Evolutionary conservation across 2,888 invertebrate species (phyloP).

Genomic region (Patella caerulea): DNA sequence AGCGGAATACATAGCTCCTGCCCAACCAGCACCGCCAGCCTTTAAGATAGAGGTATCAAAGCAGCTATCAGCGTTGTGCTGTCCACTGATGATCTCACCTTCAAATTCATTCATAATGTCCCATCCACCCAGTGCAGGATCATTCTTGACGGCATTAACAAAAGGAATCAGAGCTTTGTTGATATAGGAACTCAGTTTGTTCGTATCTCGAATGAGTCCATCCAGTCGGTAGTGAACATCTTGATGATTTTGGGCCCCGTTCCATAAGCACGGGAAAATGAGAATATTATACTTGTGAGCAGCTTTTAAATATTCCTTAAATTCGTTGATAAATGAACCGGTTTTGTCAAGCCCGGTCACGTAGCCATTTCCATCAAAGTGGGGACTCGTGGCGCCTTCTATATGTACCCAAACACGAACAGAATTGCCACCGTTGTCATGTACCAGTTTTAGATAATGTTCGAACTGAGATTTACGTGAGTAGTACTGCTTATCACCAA

Average conservation of each 20-base stretch:
- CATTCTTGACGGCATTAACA: constrained; percentile 41
- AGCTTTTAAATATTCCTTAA: constrained; percentile 37
- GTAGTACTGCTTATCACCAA: constrained; percentile 38
- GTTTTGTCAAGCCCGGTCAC: constrained; percentile 41
- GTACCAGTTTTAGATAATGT: constrained; percentile 26
- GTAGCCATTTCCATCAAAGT: constrained; percentile 50
- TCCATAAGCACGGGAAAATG: constrained; percentile 47
- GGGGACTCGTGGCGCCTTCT: constrained; percentile 51
- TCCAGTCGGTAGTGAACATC: constrained; percentile 24
- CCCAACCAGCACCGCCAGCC: constrained; percentile 44
- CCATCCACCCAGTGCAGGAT: constrained; percentile 47
- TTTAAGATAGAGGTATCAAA: constrained; percentile 39
- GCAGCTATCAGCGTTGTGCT: constrained; percentile 36
- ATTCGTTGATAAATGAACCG: constrained; percentile 41
- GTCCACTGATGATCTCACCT: constrained; percentile 36
- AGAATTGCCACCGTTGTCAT: constrained; percentile 41
- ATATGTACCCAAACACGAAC: constrained; percentile 56
- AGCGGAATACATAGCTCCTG: constrained; percentile 44
- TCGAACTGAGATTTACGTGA: constrained; percentile 28
- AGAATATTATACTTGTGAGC: constrained; percentile 42
- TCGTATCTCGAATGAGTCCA: constrained; percentile 41
- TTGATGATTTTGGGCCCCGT: constrained; percentile 33
- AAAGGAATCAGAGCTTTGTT: constrained; percentile 46
- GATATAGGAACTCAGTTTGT: constrained; percentile 46
- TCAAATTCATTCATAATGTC: constrained; percentile 52